Conservation (phyloP, 2,113 vertebrate species). For the Oncorhynchus masou region DNA sequence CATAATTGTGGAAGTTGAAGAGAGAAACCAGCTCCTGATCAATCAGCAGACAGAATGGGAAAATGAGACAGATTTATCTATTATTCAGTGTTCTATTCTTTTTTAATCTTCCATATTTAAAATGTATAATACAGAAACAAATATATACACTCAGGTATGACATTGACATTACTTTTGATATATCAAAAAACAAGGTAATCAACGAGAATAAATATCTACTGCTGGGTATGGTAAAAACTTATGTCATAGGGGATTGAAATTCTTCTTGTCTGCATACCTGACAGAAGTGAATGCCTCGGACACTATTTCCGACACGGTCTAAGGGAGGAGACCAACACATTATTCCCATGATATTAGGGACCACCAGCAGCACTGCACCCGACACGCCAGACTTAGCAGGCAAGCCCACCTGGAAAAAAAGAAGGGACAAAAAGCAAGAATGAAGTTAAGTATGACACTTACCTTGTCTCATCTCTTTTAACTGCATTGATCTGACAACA, state of each 20-base stretch:
- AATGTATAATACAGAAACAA: no score
- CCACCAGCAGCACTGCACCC: constrained; percentile 85
- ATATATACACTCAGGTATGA: no score
- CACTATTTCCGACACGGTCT: constrained; percentile 86
- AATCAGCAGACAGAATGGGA: constrained; percentile 3
- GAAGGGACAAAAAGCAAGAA: not conserved
- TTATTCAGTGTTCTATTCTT: no score
- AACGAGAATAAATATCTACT: no score
- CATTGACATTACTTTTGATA: no score
- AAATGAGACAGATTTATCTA: not conserved
- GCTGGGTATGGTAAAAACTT: not conserved
- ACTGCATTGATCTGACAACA: no score
- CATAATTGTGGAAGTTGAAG: constrained; percentile 92
- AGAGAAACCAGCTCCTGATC: constrained; percentile 82
- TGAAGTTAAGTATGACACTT: not conserved
- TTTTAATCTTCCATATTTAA: no score
- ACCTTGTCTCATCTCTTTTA: no score
- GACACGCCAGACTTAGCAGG: constrained; percentile 89
- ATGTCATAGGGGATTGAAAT: not conserved
- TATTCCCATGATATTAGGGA: constrained; percentile 89
- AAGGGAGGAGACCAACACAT: constrained; percentile 88
- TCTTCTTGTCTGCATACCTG: constrained; percentile 66
- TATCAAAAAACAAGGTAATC: no score
- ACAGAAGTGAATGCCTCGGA: constrained; percentile 85
- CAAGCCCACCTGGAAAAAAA: constrained; percentile 79